phyloP scores from a whole-genome alignment of 2,797 vertebrate species.

The Rhinichthys osculus region DNA sequence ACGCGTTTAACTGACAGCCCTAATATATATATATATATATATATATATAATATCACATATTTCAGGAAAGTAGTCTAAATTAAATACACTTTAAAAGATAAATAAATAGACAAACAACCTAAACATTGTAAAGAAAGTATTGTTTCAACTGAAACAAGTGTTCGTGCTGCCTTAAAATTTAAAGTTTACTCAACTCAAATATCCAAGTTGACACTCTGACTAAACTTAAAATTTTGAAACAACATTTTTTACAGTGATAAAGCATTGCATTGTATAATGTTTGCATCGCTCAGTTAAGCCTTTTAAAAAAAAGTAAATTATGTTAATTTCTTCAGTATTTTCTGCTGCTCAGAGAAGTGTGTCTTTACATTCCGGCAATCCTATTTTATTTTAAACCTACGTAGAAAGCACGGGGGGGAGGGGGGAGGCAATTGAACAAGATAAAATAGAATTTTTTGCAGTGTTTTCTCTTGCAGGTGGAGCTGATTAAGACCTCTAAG shows the following conservation, averaged over 20 bases:
- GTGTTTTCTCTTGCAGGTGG: constrained; percentile 66
- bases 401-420: not conserved
- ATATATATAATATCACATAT: not conserved
- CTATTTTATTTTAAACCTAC: not conserved
- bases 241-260: not conserved
- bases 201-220: too few species aligned
- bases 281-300: not conserved
- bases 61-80: not conserved
- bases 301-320: not conserved
- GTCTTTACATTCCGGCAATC: not conserved
- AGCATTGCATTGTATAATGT: not conserved
- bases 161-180: not conserved
- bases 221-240: too few species aligned
- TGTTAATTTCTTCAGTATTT: not conserved
- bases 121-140: too few species aligned
- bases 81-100: not conserved
- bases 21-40: too few species aligned
- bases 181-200: too few species aligned
- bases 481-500: constrained; percentile 81
- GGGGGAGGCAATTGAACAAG: constrained; percentile 61
- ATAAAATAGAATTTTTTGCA: constrained; percentile 48
- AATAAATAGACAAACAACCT: not conserved
- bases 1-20: too few species aligned
- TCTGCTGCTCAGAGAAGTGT: not conserved
- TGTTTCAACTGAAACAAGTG: not conserved